Conservation (phyloP, 2,888 invertebrate species). For the Rhamnusium bicolor region DNA sequence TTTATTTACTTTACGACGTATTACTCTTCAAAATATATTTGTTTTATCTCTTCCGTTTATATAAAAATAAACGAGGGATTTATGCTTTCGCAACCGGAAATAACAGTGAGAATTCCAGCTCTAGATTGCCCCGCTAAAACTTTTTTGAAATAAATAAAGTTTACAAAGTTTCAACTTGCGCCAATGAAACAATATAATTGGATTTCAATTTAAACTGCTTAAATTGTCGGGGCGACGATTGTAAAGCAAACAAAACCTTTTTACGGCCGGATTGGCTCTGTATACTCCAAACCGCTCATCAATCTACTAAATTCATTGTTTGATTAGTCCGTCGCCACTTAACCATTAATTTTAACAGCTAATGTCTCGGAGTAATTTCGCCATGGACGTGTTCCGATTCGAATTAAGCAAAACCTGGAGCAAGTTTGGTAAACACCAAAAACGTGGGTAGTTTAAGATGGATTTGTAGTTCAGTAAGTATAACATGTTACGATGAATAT, state of each 20-base stretch:
- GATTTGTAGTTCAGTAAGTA: no score
- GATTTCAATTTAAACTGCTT: constrained; percentile 5
- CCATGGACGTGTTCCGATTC: constrained; percentile 3
- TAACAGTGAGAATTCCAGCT: not conserved
- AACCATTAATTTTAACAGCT: constrained; percentile 21
- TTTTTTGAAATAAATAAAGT: not conserved
- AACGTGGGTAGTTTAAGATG: not conserved
- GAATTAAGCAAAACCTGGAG: not conserved
- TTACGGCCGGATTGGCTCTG: not conserved
- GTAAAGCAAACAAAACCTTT: constrained; percentile 12
- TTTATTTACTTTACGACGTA: no score
- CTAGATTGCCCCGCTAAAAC: no score
- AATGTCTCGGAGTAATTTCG: constrained; percentile 11
- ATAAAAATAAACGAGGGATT: not conserved
- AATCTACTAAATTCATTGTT: constrained; percentile 8
- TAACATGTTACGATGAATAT: no score
- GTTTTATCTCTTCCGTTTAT: no score
- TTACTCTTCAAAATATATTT: no score
- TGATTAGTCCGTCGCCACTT: not conserved
- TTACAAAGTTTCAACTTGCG: not conserved
- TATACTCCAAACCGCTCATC: not conserved
- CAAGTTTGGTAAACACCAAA: not conserved
- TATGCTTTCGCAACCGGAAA: not conserved
- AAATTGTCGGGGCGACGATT: constrained; percentile 4
- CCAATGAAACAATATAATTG: constrained; percentile 6